Conservation (phyloP, 2,888 invertebrate species). For the Zonitis immaculata region DNA sequence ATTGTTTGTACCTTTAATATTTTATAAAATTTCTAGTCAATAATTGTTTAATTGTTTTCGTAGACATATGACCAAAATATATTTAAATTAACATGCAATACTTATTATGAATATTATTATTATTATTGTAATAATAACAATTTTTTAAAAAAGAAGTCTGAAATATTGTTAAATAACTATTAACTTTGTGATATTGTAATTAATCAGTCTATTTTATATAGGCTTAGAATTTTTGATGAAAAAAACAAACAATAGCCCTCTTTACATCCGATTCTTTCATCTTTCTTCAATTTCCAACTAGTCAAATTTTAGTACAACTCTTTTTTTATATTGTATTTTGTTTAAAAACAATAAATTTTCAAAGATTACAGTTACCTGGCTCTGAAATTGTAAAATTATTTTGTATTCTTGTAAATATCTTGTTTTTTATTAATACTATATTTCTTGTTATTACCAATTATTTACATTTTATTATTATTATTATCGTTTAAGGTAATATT, state of each 20-base stretch:
- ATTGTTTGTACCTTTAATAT: constrained; percentile 10
- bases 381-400: background rate
- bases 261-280: no score
- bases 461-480: no score
- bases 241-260: no score
- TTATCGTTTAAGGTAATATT: background rate
- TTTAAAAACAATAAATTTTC: background rate
- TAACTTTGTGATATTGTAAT: constrained; percentile 41
- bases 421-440: background rate
- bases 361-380: constrained; percentile 1
- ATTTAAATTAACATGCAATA: background rate
- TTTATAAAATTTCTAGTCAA: constrained; percentile 28
- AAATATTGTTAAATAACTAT: constrained; percentile 37
- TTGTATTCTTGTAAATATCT: background rate
- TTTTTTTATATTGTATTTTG: background rate
- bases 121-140: constrained; percentile 21
- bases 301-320: constrained; percentile 12
- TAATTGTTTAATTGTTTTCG: constrained; percentile 25
- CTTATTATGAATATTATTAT: background rate
- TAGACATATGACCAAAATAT: constrained; percentile 34
- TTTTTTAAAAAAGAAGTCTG: constrained; percentile 42
- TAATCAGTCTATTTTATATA: constrained; percentile 22
- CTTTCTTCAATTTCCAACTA: constrained; percentile 7
- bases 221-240: constrained; percentile 1
- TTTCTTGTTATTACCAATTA: background rate